Evolutionary conservation across 2,113 vertebrate genomes (phyloP).

Genomic region (Bos indicus): DNA sequence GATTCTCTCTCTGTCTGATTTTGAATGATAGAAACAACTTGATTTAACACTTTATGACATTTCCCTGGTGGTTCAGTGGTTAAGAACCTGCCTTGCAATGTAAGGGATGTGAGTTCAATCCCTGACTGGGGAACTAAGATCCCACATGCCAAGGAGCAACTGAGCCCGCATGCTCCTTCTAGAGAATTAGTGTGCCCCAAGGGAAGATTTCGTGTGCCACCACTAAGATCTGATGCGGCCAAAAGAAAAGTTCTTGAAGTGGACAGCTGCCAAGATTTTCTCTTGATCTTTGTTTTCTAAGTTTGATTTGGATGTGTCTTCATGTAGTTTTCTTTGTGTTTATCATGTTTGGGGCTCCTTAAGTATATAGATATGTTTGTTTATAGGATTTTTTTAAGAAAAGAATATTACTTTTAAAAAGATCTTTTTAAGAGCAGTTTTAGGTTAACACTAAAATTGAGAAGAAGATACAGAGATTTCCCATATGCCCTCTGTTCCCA

Average conservation of each 20-base stretch:
- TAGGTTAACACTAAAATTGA: background rate
- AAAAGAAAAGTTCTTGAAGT: background rate
- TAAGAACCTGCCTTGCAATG: background rate
- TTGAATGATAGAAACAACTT: background rate
- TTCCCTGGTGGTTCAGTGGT: background rate
- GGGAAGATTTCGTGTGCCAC: background rate
- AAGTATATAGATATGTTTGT: background rate
- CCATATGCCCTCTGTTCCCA: background rate
- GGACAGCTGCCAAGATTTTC: background rate
- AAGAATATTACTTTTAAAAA: background rate
- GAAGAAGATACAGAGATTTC: background rate
- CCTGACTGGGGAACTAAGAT: background rate
- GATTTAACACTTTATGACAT: background rate
- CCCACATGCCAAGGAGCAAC: background rate
- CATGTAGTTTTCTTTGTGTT: slow-evolving; percentile 6
- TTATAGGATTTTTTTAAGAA: background rate
- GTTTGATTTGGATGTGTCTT: slow-evolving; percentile 4
- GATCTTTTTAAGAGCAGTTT: background rate
- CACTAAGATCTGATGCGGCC: background rate
- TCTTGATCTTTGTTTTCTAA: background rate
- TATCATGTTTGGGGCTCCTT: background rate
- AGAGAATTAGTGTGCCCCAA: background rate
- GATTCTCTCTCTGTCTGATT: background rate
- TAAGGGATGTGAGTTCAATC: background rate
- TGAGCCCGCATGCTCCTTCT: background rate